Base-by-base conservation (phyloP, 2,797 vertebrate species). In the Lophius americanus region DNA sequence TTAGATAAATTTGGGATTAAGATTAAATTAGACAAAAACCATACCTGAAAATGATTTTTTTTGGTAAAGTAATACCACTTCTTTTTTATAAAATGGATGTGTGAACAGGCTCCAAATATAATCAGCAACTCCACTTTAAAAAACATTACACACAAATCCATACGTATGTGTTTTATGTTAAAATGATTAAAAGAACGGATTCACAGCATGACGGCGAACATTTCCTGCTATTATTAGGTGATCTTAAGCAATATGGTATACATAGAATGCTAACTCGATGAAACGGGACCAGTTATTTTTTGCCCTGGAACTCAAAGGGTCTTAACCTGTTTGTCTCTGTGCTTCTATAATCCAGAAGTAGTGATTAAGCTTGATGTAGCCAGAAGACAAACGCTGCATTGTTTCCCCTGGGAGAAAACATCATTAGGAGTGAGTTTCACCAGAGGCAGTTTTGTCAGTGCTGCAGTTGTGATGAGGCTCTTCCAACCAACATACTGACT, bases 301-400 rank as follows among this genome's bases (percentile, higher is more conserved):
- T 82, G 55, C 52, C 70, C 51, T 69, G 37, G 23, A 69, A 61
- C 50, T 50, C 46, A 75, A 60, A 83, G 76, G 73, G 69, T 38
- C 55, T 68, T 53, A 76, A 80, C 23, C 81, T 73, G 68, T 67
- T 86, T 81, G 38, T 88, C 68, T 85, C 66, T 12, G 57, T 41
- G 49, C 64, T 63, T 14, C 64, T 43, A 63, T 91, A 92, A 91
- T 92, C 90, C 81, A 88, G 68, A 64, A 75, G 69, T 52, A 66
- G 60, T 79, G 88, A 91, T 91, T 90, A 90, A 66, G 42, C 6
- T 64, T 32, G 9, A 64, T 35, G 23, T 61, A 65, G 78, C 42
- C 70, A 41, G 42, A 51, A 58, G 61, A 92, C 89, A 91, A 88
- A 64, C 1, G 3, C 46, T 60, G 42, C 54, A 75, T 90, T 92